phyloP scores from a whole-genome alignment of 2,888 invertebrate species.

The Netelia virgata region DNA sequence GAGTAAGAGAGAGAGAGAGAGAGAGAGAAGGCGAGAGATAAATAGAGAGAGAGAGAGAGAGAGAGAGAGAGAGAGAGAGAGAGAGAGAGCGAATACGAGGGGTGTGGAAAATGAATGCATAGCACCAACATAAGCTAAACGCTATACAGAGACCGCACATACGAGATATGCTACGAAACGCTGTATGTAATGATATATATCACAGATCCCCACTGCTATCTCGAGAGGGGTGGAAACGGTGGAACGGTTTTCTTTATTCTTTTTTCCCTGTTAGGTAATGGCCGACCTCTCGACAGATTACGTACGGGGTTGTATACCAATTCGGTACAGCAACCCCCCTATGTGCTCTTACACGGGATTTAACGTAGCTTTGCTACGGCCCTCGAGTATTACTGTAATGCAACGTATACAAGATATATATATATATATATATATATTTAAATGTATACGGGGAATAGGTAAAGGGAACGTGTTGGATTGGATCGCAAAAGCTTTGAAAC shows the following conservation, averaged over 20 bases:
- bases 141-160: slow-evolving; percentile 55
- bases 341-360: slow-evolving; percentile 78
- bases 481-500: slow-evolving; percentile 46
- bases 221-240: slow-evolving; percentile 61
- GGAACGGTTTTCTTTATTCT: slow-evolving; percentile 66
- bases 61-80: slow-evolving; percentile 21
- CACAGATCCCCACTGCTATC: slow-evolving; percentile 62
- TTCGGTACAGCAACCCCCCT: slow-evolving; percentile 72
- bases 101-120: slow-evolving; percentile 61
- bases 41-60: slow-evolving; percentile 40
- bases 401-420: slow-evolving; percentile 66
- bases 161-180: slow-evolving; percentile 34
- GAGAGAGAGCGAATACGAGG: slow-evolving; percentile 38
- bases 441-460: neutral
- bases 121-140: slow-evolving; percentile 62
- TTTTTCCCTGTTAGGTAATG: slow-evolving; percentile 78
- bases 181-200: slow-evolving; percentile 79
- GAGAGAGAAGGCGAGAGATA: slow-evolving; percentile 19
- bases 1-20: slow-evolving; percentile 28
- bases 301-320: slow-evolving; percentile 76
- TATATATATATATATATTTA: neutral
- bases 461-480: slow-evolving; percentile 34
- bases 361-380: slow-evolving; percentile 78
- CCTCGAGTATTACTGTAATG: slow-evolving; percentile 80
- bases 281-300: slow-evolving; percentile 82